Evolutionary conservation across 2,797 vertebrate genomes (phyloP).

Genomic region (Enteromius argenteus): DNA sequence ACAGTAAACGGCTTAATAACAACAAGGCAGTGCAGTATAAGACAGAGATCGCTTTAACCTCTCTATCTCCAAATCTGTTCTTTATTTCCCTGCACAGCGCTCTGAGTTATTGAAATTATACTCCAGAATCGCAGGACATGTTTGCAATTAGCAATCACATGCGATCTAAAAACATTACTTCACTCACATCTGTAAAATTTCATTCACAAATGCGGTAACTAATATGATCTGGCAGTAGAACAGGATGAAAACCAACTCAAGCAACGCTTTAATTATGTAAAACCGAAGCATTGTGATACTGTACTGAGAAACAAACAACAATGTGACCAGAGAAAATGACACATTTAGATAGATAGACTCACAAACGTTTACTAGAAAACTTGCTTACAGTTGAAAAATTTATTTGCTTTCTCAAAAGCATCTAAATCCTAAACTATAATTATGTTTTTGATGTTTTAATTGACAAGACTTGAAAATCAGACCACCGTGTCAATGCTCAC

Average conservation of each 20-base stretch:
- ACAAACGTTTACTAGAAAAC: neutral
- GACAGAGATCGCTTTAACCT: slow-evolving; percentile 49
- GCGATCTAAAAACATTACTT: slow-evolving; percentile 70
- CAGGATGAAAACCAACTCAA: slow-evolving; percentile 62
- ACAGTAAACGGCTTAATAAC: neutral
- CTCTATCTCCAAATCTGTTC: slow-evolving; percentile 64
- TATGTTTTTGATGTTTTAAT: neutral
- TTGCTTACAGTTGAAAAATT: neutral
- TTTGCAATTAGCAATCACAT: slow-evolving; percentile 74
- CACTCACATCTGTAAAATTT: slow-evolving; percentile 71
- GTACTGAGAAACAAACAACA: slow-evolving; percentile 1
- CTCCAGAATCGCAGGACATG: slow-evolving; percentile 63
- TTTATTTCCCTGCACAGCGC: slow-evolving; percentile 64
- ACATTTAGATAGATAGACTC: neutral
- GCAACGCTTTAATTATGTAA: slow-evolving; percentile 61
- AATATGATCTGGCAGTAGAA: slow-evolving; percentile 67
- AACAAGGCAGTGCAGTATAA: slow-evolving; percentile 19
- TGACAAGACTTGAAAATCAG: neutral
- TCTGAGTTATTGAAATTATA: slow-evolving; percentile 66
- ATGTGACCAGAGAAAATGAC: neutral
- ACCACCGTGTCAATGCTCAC: slow-evolving; percentile 22
- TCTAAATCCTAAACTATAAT: neutral
- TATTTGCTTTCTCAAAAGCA: neutral
- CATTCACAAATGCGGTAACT: slow-evolving; percentile 64
- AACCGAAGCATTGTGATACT: neutral